Base-by-base conservation (phyloP, 1,140 invertebrate species). In the Philopotamus ludificatus region DNA sequence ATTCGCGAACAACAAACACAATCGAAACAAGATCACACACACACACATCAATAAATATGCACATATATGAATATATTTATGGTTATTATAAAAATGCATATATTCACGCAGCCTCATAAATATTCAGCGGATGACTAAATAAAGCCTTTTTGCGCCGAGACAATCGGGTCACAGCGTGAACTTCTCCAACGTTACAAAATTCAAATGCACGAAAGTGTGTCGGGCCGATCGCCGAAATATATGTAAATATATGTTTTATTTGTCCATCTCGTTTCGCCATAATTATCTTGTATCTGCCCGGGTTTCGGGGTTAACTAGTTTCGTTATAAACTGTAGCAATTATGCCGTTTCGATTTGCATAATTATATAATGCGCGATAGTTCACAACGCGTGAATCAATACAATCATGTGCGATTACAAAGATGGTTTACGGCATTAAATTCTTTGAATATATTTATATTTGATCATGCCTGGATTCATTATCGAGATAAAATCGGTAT, bases 121-220 rank as follows among this genome's bases (percentile, higher is more conserved):
- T n/a, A n/a, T n/a, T n/a, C n/a, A n/a, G n/a, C n/a, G n/a, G 47
- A 50, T 21, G 21, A 9, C 15, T 28, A 22, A 10, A 28, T 20
- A 20, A 39, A 57, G 54, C 54, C 34, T 57, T 57, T 42, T 28
- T 41, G n/a, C 28, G 28, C n/a, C n/a, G n/a, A n/a, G 34, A 42
- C 42, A 57, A 57, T 28, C 26, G 54, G 54, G 54, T 57, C 54
- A 42, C 54, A 42, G 41, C 42, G 23, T 57, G 54, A 57, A 42
- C 54, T 57, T 57, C 51, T 55, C 10, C n/a, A n/a, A 15, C 42
- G 41, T 57, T 57, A 42, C 54, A 41, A 57, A 57, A 57, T 42
- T 39, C 42, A 41, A 21, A 22, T 41, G n/a, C 42, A 57, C 42
- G 54, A 18, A 42, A 41, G 34, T 57, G 12, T 3, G 39, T 57